Evolutionary conservation across 2,888 invertebrate genomes (phyloP), one percentile per base, ranked within the genome.

Genomic region (Girardia tigrina): DNA sequence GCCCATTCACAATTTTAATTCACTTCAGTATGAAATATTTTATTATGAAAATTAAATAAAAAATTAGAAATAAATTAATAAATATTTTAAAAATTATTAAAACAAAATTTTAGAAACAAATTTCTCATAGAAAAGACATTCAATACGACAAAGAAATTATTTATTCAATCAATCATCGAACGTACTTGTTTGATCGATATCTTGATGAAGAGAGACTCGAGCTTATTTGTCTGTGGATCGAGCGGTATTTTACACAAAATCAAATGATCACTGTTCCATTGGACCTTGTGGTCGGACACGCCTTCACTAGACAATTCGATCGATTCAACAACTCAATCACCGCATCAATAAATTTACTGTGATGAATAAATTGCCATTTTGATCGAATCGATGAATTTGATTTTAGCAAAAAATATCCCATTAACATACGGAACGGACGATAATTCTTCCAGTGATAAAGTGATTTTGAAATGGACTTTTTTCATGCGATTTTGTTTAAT

Each of bases 401-500:
- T 56, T 16, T 56, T 56, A 20, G 56, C 56, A 56, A 56, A 56
- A n/a, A 56, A 56, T 56, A 56, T 16, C n/a, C 56, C 56, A 56
- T 56, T 56, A n/a, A 56, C n/a, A 56, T 16, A 56, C n/a, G 56
- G 56, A 56, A 56, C n/a, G 23, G 56, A 56, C 4, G 56, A 56
- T n/a, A 56, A 56, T 56, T 56, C 56, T 4, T 56, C 56, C 23
- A 56, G n/a, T 8, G n/a, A 8, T 23, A 56, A 56, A 12, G 56
- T 56, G n/a, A 56, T 56, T 6, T 56, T 56, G n/a, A 56, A 56
- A 56, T 56, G 4, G 2, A 56, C 56, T 23, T 56, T 56, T 56
- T 56, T 56, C 56, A 56, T 56, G 23, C 23, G 56, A 56, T 56
- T 56, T n/a, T 56, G 56, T 56, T 56, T 56, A n/a, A 56, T 56